Base-by-base conservation (phyloP, 2,888 invertebrate species). In the Plebejus melissa region DNA sequence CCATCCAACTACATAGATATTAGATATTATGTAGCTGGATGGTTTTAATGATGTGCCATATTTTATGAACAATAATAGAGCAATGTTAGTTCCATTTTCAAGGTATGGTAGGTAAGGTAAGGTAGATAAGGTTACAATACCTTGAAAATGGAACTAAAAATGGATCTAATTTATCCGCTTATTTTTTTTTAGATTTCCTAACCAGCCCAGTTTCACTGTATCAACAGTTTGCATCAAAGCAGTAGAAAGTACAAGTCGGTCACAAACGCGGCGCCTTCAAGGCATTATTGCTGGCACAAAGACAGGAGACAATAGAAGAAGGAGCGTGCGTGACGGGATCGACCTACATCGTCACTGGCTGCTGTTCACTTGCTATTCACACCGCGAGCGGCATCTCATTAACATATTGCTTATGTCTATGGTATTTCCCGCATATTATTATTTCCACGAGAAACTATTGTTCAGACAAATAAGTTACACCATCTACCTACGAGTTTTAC, bases 371-470 rank as follows among this genome's bases (percentile, higher is more conserved):
- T 82, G 80, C 83, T 85, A 90, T 90, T 88, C 90, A 85, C 83
- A 81, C 77, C 83, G 82, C 83, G 82, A 82, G 82, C 82, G 82
- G 87, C 83, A 90, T 89, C 83, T 88, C 85, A 87, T 90, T 90
- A 88, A 82, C 88, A 87, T 22, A 22, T 88, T 86, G 87, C 85
- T 90, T 86, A 85, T 82, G 80, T 78, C 77, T 77, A 76, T 77
- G 78, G 76, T 77, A 78, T 79, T 79, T 79, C 65, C 65, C 65
- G 32, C 65, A 36, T 36, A 28, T 60, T 60, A 60, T 28, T 32
- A 65, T 65, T 32, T 36, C 5, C 65, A 65, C 13, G 65, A 65
- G 65, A 65, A 65, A 65, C 65, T 36, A 65, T 65, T 32, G 65
- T 65, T 9, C 13, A 7, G 4, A 9, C 32, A 36, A 57, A 58